Evolutionary conservation across 1,140 invertebrate species (phyloP).

Genomic region (Drosophila ogumai): DNA sequence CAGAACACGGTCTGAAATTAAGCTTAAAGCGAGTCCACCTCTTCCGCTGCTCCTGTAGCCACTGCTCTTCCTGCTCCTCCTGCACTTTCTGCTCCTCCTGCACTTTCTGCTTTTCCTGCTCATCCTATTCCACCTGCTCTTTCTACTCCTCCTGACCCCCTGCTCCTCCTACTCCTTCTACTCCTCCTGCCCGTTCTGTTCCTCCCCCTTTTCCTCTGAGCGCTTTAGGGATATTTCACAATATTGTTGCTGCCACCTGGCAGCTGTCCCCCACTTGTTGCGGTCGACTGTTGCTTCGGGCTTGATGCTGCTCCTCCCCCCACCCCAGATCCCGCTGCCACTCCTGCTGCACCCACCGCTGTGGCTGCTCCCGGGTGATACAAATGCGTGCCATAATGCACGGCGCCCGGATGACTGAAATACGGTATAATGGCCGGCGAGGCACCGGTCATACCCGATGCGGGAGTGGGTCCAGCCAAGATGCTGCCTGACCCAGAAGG

Average conservation of each 20-base stretch:
- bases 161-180: background rate
- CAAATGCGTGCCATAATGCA: conserved; percentile 79
- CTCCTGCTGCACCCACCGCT: conserved; percentile 32
- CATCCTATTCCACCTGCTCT: conserved; percentile 1
- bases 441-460: conserved; percentile 35
- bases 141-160: background rate
- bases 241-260: conserved; percentile 69
- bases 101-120: background rate
- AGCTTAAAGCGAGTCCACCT: conserved; percentile 14
- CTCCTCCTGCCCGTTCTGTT: background rate
- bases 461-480: conserved; percentile 16
- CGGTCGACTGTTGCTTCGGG: conserved; percentile 47
- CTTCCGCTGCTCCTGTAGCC: background rate
- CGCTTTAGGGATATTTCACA: conserved; percentile 75
- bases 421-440: conserved; percentile 71
- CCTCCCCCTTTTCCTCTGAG: background rate
- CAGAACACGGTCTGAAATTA: background rate
- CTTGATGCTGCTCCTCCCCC: conserved; percentile 17
- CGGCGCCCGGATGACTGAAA: conserved; percentile 76
- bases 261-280: conserved; percentile 70
- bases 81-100: background rate
- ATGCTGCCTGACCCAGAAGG: conserved; percentile 1
- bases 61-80: background rate
- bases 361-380: conserved; percentile 63
- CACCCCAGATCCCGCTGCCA: conserved; percentile 17